Conservation (phyloP, 2,797 vertebrate species). For the Epinephelus malabaricus region DNA sequence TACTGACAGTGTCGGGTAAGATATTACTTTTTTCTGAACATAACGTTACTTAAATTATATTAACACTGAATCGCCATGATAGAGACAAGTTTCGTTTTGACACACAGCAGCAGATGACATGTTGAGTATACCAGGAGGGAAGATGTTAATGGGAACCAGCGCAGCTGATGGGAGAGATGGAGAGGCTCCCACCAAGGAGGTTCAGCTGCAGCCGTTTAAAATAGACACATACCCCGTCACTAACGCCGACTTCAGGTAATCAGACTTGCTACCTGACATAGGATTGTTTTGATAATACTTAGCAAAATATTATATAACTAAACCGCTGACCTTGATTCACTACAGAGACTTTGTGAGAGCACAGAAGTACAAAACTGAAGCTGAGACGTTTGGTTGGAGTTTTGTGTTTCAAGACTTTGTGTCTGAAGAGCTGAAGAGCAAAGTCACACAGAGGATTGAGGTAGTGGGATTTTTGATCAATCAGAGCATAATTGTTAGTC, state of each 20-base stretch:
- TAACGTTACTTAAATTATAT: not conserved
- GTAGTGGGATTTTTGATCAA: slow-evolving; percentile 69
- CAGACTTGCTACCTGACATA: rapidly evolving
- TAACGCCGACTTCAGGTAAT: slow-evolving; percentile 93
- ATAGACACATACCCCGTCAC: slow-evolving; percentile 92
- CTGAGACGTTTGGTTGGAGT: slow-evolving; percentile 95
- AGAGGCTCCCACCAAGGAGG: slow-evolving; percentile 83
- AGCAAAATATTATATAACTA: rapidly evolving
- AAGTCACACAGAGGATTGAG: slow-evolving; percentile 92
- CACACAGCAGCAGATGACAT: slow-evolving; percentile 64
- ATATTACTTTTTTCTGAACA: not conserved
- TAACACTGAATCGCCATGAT: not conserved
- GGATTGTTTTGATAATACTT: not conserved
- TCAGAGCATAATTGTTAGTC: not conserved
- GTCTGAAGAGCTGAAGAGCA: slow-evolving; percentile 90
- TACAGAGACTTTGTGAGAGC: slow-evolving; percentile 93
- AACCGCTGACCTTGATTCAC: not conserved
- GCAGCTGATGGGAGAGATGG: slow-evolving; percentile 85
- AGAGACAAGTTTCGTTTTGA: not conserved
- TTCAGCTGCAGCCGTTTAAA: slow-evolving; percentile 84
- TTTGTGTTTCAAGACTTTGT: slow-evolving; percentile 98
- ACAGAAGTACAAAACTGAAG: slow-evolving; percentile 94
- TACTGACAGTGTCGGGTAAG: slow-evolving; percentile 68
- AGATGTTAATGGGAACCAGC: slow-evolving; percentile 87
- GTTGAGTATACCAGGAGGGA: slow-evolving; percentile 88